A percentile compares a stretch with the other conserved stretches of the same genome.
Evolutionary conservation across 2,113 vertebrate species (phyloP).

Genomic region (Apteryx mantelli): DNA sequence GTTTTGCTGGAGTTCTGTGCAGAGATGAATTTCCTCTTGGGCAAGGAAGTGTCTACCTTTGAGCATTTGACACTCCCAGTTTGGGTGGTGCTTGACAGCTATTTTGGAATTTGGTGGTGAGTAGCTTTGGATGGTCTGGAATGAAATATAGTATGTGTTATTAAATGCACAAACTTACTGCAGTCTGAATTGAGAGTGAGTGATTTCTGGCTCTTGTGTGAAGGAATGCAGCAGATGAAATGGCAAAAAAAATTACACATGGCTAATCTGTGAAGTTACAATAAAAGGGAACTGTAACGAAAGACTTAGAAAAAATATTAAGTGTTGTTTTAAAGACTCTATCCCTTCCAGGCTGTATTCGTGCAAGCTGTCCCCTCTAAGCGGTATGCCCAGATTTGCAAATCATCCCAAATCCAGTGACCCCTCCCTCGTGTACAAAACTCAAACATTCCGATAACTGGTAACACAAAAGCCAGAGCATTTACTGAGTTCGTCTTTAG

Average conservation of each 20-base stretch:
- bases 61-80: background rate
- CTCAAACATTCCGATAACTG: background rate
- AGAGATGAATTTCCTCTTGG: background rate
- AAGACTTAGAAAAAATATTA: background rate
- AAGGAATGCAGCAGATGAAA: background rate
- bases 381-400: background rate
- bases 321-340: background rate
- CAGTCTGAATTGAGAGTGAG: background rate
- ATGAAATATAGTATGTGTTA: background rate
- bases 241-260: background rate
- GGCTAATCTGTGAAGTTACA: background rate
- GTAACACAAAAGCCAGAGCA: background rate
- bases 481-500: background rate
- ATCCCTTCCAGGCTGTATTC: background rate
- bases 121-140: background rate
- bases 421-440: background rate
- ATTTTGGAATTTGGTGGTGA: background rate
- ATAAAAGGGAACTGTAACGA: background rate
- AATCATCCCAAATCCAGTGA: background rate
- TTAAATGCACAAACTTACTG: background rate
- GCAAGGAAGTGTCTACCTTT: background rate
- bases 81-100: background rate
- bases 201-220: background rate
- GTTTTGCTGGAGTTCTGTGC: background rate
- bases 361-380: background rate